These are phyloP conservation scores for Corythaixoides concolor DNA, from an alignment of 2,113 vertebrate species.

Conservation along the genomic window DNA sequence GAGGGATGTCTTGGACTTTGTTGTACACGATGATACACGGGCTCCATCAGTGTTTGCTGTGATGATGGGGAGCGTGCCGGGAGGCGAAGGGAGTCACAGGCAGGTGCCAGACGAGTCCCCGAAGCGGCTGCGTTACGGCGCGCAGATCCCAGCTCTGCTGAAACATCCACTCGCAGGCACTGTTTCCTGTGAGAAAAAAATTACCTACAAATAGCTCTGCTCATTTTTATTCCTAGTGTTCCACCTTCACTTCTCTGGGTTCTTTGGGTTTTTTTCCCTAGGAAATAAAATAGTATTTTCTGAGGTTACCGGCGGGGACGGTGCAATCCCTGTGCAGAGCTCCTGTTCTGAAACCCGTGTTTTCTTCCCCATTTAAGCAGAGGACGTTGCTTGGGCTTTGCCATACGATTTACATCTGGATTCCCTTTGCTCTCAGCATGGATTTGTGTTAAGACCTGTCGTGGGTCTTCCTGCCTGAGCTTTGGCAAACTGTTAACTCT, in stretches of 20 bases:
- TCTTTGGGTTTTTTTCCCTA: not conserved
- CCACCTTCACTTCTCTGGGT: not conserved
- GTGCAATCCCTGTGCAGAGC: not conserved
- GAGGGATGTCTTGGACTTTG: not conserved
- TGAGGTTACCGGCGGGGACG: not conserved
- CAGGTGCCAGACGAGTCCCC: not conserved
- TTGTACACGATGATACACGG: not conserved
- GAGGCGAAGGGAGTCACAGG: not conserved
- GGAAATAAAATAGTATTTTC: not conserved
- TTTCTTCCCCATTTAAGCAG: not conserved
- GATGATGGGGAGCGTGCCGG: not conserved
- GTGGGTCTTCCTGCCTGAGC: not conserved
- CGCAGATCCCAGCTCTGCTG: not conserved
- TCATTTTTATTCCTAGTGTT: not conserved
- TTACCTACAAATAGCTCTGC: not conserved
- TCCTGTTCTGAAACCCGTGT: rapidly evolving
- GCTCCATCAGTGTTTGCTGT: not conserved
- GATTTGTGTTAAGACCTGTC: not conserved
- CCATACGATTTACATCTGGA: rapidly evolving
- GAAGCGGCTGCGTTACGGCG: not conserved
- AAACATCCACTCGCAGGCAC: not conserved
- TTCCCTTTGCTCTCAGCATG: not conserved
- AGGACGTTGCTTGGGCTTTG: not conserved
- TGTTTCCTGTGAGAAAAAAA: not conserved
- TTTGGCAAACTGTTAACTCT: not conserved